phyloP scores from a whole-genome alignment of 2,888 invertebrate species.

The Ophion ventricosus region DNA sequence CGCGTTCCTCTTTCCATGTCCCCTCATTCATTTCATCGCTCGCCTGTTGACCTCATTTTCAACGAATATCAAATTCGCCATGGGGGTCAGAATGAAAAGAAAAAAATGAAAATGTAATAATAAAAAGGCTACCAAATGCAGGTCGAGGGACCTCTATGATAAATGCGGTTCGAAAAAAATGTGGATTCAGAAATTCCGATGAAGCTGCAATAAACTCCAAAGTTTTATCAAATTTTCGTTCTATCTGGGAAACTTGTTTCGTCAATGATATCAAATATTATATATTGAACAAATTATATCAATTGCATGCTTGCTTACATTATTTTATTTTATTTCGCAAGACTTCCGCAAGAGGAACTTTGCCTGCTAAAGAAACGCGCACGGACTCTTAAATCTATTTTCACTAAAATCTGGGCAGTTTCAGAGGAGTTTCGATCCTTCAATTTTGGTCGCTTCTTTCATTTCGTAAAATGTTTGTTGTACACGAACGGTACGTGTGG shows the following conservation, averaged over 20 bases:
- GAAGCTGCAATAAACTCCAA: not conserved
- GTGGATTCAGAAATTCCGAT: not conserved
- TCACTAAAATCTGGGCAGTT: not conserved
- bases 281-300: too few relatives aligned
- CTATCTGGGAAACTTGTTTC: not conserved
- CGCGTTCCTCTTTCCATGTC: conserved; percentile 41
- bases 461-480: not conserved
- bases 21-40: conserved; percentile 39
- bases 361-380: not conserved
- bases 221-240: not conserved
- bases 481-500: not conserved
- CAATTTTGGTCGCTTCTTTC: conserved; percentile 18
- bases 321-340: too few relatives aligned
- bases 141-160: conserved; percentile 11
- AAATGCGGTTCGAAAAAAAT: not conserved
- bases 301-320: too few relatives aligned
- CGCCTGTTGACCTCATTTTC: conserved; percentile 63
- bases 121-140: not conserved
- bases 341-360: not conserved
- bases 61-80: conserved; percentile 59
- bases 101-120: conserved; percentile 6
- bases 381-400: not conserved
- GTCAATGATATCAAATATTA: too few relatives aligned
- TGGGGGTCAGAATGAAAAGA: conserved; percentile 29
- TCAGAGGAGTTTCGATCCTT: conserved; percentile 8